Conservation (phyloP, 2,113 vertebrate genomes). For the Elanoides forficatus region DNA sequence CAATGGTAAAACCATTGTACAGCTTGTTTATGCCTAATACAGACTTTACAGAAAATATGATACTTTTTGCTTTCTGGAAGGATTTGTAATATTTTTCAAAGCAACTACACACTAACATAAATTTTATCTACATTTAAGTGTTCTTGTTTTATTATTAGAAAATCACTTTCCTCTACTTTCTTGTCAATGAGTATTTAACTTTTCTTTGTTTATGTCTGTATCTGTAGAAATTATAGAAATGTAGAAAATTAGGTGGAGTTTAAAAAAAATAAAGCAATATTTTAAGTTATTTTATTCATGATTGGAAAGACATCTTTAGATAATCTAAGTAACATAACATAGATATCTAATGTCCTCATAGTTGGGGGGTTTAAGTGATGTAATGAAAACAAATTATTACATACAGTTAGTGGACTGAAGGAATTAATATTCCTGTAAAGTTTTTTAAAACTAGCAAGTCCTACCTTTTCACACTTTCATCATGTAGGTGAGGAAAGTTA, state of each 20-base stretch:
- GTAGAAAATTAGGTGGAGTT: not conserved
- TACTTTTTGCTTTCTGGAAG: not conserved
- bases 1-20: not conserved
- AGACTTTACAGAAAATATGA: not conserved
- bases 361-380: not conserved
- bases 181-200: not conserved
- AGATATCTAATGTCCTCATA: not conserved
- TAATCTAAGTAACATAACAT: not conserved
- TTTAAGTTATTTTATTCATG: not conserved
- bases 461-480: not conserved
- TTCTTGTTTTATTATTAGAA: not conserved
- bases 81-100: not conserved
- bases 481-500: not conserved
- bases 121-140: not conserved
- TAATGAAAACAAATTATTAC: not conserved
- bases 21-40: not conserved
- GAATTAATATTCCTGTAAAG: not conserved
- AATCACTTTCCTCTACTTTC: not conserved
- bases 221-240: not conserved
- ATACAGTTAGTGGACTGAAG: not conserved
- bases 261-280: not conserved
- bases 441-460: not conserved
- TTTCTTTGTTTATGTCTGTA: not conserved
- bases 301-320: not conserved
- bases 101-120: not conserved